phyloP scores from a whole-genome alignment of 2,113 vertebrate species.

The Caranx melampygus region DNA sequence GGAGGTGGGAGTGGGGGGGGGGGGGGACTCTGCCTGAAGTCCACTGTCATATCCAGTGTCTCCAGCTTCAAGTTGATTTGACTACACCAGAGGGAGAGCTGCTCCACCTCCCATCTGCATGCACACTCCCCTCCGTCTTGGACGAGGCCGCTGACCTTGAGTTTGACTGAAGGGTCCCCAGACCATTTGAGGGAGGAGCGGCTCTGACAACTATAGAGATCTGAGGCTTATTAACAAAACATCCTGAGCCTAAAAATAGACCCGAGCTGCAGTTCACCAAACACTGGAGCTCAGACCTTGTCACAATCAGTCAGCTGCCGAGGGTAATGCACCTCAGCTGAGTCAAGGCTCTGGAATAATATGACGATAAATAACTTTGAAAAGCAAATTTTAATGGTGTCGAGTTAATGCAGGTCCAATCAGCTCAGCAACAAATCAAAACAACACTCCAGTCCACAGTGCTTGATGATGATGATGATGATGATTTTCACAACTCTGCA shows the following conservation, averaged over 20 bases:
- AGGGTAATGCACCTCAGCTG: neutral
- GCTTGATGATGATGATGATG: neutral
- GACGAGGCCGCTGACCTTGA: neutral
- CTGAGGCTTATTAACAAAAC: neutral
- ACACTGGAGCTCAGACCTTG: neutral
- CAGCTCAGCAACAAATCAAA: neutral
- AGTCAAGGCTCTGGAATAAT: neutral
- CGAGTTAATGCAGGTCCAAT: neutral
- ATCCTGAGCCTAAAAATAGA: neutral
- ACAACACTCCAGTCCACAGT: neutral
- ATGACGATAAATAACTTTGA: neutral
- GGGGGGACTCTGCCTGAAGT: neutral
- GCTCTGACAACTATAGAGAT: too few species aligned
- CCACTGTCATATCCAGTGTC: neutral
- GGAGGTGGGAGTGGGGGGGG: neutral
- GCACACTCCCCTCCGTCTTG: neutral
- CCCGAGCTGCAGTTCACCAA: neutral
- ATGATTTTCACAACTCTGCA: neutral
- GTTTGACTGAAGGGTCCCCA: neutral
- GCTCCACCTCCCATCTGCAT: neutral
- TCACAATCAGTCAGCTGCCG: neutral
- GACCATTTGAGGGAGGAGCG: neutral
- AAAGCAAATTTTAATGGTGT: neutral
- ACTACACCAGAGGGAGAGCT: neutral
- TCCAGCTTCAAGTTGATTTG: neutral